phyloP scores from a whole-genome alignment of 2,888 invertebrate species.

The Arge pagana region DNA sequence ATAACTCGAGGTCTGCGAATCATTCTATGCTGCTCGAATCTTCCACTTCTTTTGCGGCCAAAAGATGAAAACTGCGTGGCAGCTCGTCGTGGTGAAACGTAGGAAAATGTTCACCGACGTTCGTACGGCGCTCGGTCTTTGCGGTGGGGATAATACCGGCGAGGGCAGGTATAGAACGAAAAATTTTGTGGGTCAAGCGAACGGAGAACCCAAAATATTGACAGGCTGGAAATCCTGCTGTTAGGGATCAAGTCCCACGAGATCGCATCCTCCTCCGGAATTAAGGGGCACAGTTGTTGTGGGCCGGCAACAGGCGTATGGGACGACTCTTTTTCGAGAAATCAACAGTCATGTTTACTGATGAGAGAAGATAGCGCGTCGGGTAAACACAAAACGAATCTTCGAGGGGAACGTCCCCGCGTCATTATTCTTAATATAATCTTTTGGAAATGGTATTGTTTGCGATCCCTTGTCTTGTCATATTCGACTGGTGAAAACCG shows the following conservation, averaged over 20 bases:
- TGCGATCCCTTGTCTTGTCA: conserved; percentile 38
- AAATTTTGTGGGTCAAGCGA: conserved; percentile 14
- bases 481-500: conserved; percentile 41
- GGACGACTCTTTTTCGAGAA: conserved; percentile 31
- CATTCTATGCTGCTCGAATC: too few species aligned
- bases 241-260: too few species aligned
- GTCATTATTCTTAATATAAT: conserved; percentile 46
- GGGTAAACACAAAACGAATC: conserved; percentile 45
- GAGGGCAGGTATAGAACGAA: too few species aligned
- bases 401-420: conserved; percentile 35
- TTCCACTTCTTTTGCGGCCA: too few species aligned
- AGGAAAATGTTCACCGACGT: conserved; percentile 45
- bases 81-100: too few species aligned
- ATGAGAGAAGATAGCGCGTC: conserved; percentile 33
- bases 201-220: conserved; percentile 40
- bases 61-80: too few species aligned
- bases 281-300: too few species aligned
- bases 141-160: too few species aligned
- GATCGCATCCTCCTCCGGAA: too few species aligned
- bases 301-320: conserved; percentile 1
- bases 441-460: conserved; percentile 48
- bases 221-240: conserved; percentile 27
- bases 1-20: too few species aligned
- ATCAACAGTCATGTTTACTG: conserved; percentile 44
- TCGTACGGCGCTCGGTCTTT: conserved; percentile 28